Base-by-base conservation (phyloP, 2,113 vertebrate species). In the Lontra canadensis region DNA sequence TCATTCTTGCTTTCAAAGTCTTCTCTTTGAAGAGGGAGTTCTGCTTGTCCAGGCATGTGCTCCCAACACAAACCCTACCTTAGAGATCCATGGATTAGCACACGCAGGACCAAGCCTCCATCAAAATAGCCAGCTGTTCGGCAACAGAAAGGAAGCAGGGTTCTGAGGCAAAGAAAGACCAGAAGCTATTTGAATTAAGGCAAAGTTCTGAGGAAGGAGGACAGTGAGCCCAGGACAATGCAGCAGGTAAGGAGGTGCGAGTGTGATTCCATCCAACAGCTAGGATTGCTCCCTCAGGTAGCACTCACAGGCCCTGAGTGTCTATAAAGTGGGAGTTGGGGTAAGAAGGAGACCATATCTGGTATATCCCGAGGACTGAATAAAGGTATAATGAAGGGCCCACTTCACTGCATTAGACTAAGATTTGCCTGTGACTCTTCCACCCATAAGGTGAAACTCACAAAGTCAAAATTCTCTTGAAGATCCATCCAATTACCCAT, bases 1-100 rank as follows among this genome's bases (percentile, higher is more conserved):
- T 88, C 47, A 36, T 92, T 85, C 63, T 76, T 71, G 42, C 42
- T 88, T 92, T 96, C 90, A 92, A 95, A 81, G 69, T 71, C 67
- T 84, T 71, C 44, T 59, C 57, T 96, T 95, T 83, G 84, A 92
- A 95, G 89, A 74, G 23, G n/a, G 21, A 74, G 44, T 47, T 92
- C 34, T 59, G 7, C 92, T 17, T 80, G 6, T 63, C 26, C 11
- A 87, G 59, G 69, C n/a, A 23, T 29, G 36, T n/a, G 42, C 47
- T 92, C 31, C 52, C 83, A 61, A 52, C 21, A 67, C 20, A 93
- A 79, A 47, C 26, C 25, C 52, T 52, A 52, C 21, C 4, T 67
- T 57, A 36, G 17, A 61, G 9, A 49, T 47, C 44, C 42, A 18
- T 31, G 36, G n/a, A 55, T 78, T 67, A 76, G 52, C 90, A 92